Evolutionary conservation across 2,888 invertebrate species (phyloP), one percentile per base, ranked within the genome.

Genomic region (Nasonia oneida): DNA sequence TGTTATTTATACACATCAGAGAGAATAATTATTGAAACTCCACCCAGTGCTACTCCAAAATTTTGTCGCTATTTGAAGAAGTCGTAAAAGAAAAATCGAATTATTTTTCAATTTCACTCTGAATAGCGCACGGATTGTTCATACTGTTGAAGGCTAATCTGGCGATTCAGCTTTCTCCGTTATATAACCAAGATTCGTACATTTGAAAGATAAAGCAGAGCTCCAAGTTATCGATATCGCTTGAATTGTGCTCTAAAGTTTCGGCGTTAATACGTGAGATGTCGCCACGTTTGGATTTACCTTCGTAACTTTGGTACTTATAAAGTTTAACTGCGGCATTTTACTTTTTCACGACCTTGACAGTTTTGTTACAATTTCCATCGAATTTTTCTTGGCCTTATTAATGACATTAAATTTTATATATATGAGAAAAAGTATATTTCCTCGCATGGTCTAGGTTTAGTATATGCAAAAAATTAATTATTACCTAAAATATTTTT

Each of bases 1-100:
- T 76, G 71, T 81, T 80, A 80, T 75, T 70, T 80, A 42, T 23
- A 53, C 6, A 76, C 2, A 6, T 3, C 33, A 47, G 18, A 39
- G 3, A 39, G 3, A 6, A 39, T 18, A 14, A 57, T 57, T 57
- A 18, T 57, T 57, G 15, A 57, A n/a, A 1, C 57, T 6, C n/a
- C n/a, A 18, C 15, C 53, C 15, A 8, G 53, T 18, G 18, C 4
- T 18, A 18, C 53, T 53, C 3, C 15, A 5, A 57, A 18, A 53
- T 53, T 53, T 53, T 15, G 3, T 57, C 3, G 15, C 10, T 47
- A 12, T 12, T 47, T 47, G 47, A 47, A 47, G 0, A 42, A 42
- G 42, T 42, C 42, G 8, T 6, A 47, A 47, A 47, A 47, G 47
- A 2, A 12, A 12, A 47, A 47, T 47, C 0, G 2, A 12, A 47